A percentile compares a stretch with the other conserved stretches of the same genome.
phyloP scores from a whole-genome alignment of 1,140 invertebrate species.

The Globodera ellingtonae region DNA sequence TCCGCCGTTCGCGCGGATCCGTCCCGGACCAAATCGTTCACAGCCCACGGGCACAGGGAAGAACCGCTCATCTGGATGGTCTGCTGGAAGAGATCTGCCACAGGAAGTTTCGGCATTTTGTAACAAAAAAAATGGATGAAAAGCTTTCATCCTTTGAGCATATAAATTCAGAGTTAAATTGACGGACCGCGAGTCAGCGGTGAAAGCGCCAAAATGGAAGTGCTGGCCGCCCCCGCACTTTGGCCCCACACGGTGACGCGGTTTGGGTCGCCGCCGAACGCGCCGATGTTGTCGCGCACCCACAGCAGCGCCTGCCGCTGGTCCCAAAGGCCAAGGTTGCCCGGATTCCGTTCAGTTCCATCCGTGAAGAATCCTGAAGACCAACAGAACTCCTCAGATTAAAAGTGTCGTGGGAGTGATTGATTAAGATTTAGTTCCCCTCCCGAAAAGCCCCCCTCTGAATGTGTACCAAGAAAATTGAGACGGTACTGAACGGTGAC shows the following conservation, averaged over 20 bases:
- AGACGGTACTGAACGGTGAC: constrained; percentile 55
- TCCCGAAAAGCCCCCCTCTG: too few species aligned
- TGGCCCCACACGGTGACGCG: constrained; percentile 76
- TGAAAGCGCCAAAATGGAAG: constrained; percentile 51
- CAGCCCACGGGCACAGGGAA: constrained; percentile 32
- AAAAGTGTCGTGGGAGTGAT: background rate
- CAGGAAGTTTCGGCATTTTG: background rate
- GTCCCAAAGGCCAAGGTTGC: constrained; percentile 59
- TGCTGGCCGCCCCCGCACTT: constrained; percentile 72
- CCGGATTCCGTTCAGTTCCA: constrained; percentile 69
- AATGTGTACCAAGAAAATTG: constrained; percentile 42
- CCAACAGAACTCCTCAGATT: background rate
- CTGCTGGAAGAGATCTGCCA: constrained; percentile 39
- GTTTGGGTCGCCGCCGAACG: constrained; percentile 72
- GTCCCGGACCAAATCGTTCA: constrained; percentile 35
- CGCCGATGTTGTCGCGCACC: constrained; percentile 61
- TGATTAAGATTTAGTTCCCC: too few species aligned
- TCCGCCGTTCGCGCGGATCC: constrained; percentile 11
- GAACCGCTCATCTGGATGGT: constrained; percentile 44
- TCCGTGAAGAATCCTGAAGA: constrained; percentile 60
- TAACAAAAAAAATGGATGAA: too few species aligned
- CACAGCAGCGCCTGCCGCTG: constrained; percentile 46
- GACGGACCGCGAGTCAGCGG: constrained; percentile 39
- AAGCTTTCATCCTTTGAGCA: too few species aligned
- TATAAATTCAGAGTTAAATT: too few species aligned